Percentiles rank a stretch among this genome's conserved stretches.
Conservation (phyloP, 2,888 invertebrate genomes). For the Adela reaumurella region DNA sequence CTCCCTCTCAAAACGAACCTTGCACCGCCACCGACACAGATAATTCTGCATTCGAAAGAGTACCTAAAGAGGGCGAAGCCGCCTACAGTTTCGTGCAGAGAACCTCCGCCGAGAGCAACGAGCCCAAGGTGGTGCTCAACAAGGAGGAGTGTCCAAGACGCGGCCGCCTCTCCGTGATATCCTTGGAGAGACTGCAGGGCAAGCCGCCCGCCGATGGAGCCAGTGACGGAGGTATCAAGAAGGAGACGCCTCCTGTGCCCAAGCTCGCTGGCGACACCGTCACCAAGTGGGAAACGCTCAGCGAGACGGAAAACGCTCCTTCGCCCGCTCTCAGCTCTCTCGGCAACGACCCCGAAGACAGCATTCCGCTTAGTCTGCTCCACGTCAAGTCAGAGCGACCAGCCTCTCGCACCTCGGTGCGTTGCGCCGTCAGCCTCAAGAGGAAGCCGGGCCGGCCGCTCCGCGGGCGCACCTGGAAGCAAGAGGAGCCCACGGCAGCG, state of each 20-base stretch:
- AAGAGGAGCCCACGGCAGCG: too few species aligned
- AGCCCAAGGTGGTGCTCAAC: conserved; percentile 46
- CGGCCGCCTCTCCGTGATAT: conserved; percentile 58
- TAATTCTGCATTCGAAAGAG: conserved; percentile 59
- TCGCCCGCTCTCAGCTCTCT: conserved; percentile 38
- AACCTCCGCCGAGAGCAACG: conserved; percentile 37
- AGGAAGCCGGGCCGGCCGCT: too few species aligned
- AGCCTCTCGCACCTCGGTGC: conserved; percentile 26
- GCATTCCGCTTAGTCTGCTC: conserved; percentile 51
- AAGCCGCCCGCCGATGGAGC: conserved; percentile 22
- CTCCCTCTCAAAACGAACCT: conserved; percentile 14
- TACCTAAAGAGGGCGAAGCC: conserved; percentile 67
- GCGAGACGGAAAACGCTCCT: conserved; percentile 60
- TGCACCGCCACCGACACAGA: conserved; percentile 41
- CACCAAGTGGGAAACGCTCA: conserved; percentile 56
- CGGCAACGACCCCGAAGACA: conserved; percentile 55
- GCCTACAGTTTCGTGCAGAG: conserved; percentile 64
- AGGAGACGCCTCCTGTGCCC: conserved; percentile 28
- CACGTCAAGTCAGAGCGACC: conserved; percentile 37
- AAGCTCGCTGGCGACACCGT: conserved; percentile 38
- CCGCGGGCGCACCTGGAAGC: too few species aligned
- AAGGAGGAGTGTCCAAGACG: conserved; percentile 50
- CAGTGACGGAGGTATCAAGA: conserved; percentile 22
- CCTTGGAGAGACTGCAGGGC: conserved; percentile 58
- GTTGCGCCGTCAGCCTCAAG: conserved; percentile 44